Percentiles rank a stretch among this genome's conserved stretches.
Conservation (phyloP, 2,888 invertebrate species). For the Coelinius sp. region DNA sequence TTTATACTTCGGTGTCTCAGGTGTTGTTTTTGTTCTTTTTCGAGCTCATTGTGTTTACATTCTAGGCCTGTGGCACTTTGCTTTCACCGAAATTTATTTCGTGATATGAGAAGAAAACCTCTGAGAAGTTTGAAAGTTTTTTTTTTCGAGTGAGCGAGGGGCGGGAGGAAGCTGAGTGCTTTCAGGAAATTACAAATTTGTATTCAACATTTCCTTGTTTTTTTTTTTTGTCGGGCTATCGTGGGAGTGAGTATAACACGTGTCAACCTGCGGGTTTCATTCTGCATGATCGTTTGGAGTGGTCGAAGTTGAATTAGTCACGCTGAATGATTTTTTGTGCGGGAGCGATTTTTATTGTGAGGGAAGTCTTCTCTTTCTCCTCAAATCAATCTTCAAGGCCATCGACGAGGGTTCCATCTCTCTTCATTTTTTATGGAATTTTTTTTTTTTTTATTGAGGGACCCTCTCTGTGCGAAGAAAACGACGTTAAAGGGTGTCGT, state of each 20-base stretch:
- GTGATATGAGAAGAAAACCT: constrained; percentile 6
- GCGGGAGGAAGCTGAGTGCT: not conserved
- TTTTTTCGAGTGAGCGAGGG: not conserved
- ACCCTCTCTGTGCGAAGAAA: constrained; percentile 27
- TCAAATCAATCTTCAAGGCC: constrained; percentile 10
- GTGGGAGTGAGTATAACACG: not conserved
- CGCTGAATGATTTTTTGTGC: constrained; percentile 4
- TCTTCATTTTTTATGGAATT: not conserved
- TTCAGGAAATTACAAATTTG: constrained; percentile 26
- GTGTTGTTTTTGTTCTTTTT: constrained; percentile 15
- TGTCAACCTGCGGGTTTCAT: constrained; percentile 16
- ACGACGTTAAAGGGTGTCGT: constrained; percentile 35
- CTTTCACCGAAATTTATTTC: constrained; percentile 62
- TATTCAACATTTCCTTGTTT: constrained; percentile 5
- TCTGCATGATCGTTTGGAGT: constrained; percentile 9
- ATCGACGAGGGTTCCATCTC: not conserved
- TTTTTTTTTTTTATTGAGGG: not conserved
- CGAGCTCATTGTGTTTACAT: constrained; percentile 54
- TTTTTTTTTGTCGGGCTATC: not conserved
- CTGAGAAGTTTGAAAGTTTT: constrained; percentile 10
- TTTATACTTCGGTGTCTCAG: constrained; percentile 4
- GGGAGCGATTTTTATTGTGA: not conserved
- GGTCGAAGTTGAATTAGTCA: constrained; percentile 20
- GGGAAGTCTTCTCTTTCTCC: not conserved
- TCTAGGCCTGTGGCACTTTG: constrained; percentile 55